Percentiles rank a stretch among this genome's conserved stretches.
These are phyloP conservation scores for Euschistus heros DNA, from an alignment of 1,140 invertebrate species.

Conservation along the genomic window DNA sequence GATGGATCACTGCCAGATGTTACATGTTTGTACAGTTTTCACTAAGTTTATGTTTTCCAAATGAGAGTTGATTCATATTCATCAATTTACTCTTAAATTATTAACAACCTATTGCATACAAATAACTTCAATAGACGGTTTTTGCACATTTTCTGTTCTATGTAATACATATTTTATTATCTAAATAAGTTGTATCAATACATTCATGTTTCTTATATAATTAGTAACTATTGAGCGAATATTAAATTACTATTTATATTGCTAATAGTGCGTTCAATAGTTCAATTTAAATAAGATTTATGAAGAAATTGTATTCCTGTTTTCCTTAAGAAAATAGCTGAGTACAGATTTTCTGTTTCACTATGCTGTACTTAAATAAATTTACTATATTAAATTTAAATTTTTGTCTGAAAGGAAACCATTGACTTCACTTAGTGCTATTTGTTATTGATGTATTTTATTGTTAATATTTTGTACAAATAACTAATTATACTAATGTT, in stretches of 20 bases:
- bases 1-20: background rate
- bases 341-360: background rate
- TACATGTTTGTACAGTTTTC: background rate
- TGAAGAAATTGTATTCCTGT: slow-evolving; percentile 1
- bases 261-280: slow-evolving; percentile 7
- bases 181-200: too few species aligned
- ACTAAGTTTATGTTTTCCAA: background rate
- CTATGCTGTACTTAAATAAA: too few species aligned
- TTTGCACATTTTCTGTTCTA: too few species aligned
- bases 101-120: too few species aligned
- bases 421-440: slow-evolving; percentile 2
- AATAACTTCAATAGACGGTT: too few species aligned
- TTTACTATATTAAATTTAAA: too few species aligned
- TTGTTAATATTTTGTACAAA: slow-evolving; percentile 10
- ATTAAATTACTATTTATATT: slow-evolving; percentile 5
- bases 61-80: too few species aligned
- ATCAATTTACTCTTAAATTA: too few species aligned
- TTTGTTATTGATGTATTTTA: slow-evolving; percentile 16
- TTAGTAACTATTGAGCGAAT: slow-evolving; percentile 5
- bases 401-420: too few species aligned
- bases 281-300: background rate
- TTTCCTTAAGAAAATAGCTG: slow-evolving; percentile 6
- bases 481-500: background rate
- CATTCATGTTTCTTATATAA: background rate
- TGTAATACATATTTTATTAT: too few species aligned